A percentile compares a stretch with the other conserved stretches of the same genome.
Evolutionary conservation across 2,113 vertebrate species (phyloP).

Genomic region (Syrmaticus mikado): DNA sequence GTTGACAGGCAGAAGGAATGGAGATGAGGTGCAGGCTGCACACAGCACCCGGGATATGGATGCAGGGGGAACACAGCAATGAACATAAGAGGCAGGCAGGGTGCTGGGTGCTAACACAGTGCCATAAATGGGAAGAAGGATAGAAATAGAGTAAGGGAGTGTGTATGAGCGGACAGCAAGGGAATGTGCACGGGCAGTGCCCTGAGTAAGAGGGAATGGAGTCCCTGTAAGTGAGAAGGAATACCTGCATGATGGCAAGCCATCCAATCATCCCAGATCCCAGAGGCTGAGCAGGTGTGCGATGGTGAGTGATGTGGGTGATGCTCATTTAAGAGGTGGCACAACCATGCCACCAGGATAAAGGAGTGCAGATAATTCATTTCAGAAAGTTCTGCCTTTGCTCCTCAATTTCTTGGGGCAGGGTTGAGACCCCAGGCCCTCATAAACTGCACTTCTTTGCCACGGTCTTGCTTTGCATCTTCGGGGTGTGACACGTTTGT

Average conservation of each 20-base stretch:
- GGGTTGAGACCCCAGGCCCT: background rate
- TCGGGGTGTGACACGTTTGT: slow-evolving; percentile 20
- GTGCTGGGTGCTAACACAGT: fast-evolving
- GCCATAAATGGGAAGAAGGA: background rate
- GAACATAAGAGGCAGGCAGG: background rate
- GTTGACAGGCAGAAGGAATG: background rate
- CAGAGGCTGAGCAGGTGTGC: fast-evolving
- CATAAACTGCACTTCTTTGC: background rate
- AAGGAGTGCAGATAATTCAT: background rate
- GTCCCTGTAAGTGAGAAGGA: background rate
- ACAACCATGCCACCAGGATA: background rate
- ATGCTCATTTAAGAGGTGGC: background rate
- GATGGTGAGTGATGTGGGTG: fast-evolving
- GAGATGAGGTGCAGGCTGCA: fast-evolving
- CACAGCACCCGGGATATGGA: background rate
- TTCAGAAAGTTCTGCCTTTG: background rate
- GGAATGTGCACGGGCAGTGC: background rate
- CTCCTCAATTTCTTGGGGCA: fast-evolving
- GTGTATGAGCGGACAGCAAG: fast-evolving
- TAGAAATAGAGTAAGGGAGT: background rate
- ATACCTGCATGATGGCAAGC: fast-evolving
- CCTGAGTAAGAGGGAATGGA: background rate
- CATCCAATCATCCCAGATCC: background rate
- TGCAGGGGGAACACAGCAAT: background rate
- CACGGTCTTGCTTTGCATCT: background rate